Evolutionary conservation across 2,888 invertebrate species (phyloP), one percentile per base, ranked within the genome.

Genomic region (Euplagia quadripunctaria): DNA sequence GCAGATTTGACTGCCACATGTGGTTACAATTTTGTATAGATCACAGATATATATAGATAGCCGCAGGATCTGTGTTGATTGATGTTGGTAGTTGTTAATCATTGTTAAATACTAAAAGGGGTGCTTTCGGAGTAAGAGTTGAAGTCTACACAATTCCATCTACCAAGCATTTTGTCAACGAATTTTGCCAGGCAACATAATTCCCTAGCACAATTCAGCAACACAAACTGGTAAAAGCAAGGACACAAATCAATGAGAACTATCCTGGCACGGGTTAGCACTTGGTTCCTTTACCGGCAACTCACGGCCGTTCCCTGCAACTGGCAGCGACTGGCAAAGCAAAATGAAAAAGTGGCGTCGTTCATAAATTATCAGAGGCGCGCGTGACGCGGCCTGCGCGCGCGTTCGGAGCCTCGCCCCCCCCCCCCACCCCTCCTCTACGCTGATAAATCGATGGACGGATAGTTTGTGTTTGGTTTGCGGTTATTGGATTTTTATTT

Each of bases 351-450:
- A 86, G 81, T 85, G 83, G 85, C 84, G 79, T 85, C 86, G 85
- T 88, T 90, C 91, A 91, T 92, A 92, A 92, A 92, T 90, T 86
- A 89, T 86, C 83, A 85, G 85, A 82, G 88, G 82, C 74, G 87
- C 84, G 82, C 82, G 86, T 86, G 85, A 89, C 91, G 91, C 90
- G 89, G 90, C 20, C 81, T 78, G 81, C 79, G 78, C 81, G 78
- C 73, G 79, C 83, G 73, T 75, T 69, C 79, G 52, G 51, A 46
- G 17, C 65, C 9, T 20, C 52, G 71, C 71, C 70, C 72, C 81
- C 69, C 20, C 66, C 43, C 58, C 58, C 14, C 61, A 31, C 58
- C 20, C 20, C 20, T 20, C 58, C n/a, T 9, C 82, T 80, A 83
- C 85, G 84, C 77, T 77, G 81, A 83, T 83, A 77, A 72, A 81